phyloP scores from a whole-genome alignment of 2,113 vertebrate genomes.

The Tauraco erythrolophus region DNA sequence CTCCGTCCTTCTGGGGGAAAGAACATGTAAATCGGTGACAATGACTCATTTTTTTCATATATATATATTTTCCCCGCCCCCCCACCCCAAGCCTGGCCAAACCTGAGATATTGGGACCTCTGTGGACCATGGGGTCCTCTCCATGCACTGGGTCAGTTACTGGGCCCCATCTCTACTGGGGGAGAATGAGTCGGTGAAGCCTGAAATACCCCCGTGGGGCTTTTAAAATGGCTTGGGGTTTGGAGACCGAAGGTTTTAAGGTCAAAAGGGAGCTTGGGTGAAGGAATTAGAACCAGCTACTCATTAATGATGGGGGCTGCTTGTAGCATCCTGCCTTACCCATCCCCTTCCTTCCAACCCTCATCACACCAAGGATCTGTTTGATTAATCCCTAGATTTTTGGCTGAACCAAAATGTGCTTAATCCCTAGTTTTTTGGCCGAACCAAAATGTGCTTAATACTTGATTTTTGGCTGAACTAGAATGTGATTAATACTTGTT shows the following conservation, averaged over 20 bases:
- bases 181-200: fast-evolving
- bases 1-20: not conserved
- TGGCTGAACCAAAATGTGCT: not conserved
- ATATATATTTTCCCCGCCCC: no score
- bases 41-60: fast-evolving
- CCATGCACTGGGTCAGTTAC: fast-evolving
- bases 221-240: not conserved
- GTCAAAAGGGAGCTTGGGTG: not conserved
- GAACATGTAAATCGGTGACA: not conserved
- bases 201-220: fast-evolving
- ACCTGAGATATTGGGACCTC: not conserved
- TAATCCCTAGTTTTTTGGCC: not conserved
- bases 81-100: not conserved
- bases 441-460: not conserved
- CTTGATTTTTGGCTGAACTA: not conserved
- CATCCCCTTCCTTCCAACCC: fast-evolving
- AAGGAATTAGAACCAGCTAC: not conserved
- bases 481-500: not conserved
- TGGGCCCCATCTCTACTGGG: fast-evolving
- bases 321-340: not conserved
- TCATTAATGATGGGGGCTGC: not conserved
- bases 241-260: not conserved
- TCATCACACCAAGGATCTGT: fast-evolving
- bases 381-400: not conserved
- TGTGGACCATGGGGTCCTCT: not conserved